Percentiles rank a stretch among this genome's conserved stretches.
These are phyloP conservation scores for Eupithecia exiguata DNA, from an alignment of 2,888 invertebrate genomes.

Conservation along the genomic window DNA sequence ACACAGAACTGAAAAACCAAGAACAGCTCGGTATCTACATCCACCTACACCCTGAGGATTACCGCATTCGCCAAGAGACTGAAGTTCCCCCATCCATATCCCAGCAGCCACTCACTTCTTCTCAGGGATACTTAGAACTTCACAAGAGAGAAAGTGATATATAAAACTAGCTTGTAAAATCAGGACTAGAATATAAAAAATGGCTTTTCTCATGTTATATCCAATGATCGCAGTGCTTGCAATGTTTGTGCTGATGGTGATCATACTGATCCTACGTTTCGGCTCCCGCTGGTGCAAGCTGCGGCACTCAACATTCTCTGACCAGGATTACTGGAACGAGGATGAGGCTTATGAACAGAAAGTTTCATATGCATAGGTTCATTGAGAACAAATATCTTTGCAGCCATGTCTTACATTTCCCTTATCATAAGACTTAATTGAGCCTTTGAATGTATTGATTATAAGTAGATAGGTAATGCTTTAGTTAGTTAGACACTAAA, in stretches of 20 bases:
- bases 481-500: background rate
- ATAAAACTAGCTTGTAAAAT: constrained; percentile 70
- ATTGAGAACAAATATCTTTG: background rate
- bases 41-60: constrained; percentile 62
- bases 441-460: background rate
- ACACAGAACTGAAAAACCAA: constrained; percentile 87
- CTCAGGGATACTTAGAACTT: constrained; percentile 85
- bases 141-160: constrained; percentile 93
- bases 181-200: constrained; percentile 72
- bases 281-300: constrained; percentile 89
- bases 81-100: constrained; percentile 68
- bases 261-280: constrained; percentile 89
- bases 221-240: constrained; percentile 90
- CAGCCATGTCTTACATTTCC: background rate
- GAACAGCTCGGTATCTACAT: constrained; percentile 63
- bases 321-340: constrained; percentile 86
- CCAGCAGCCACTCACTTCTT: constrained; percentile 72
- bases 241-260: constrained; percentile 88
- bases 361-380: constrained; percentile 81
- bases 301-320: constrained; percentile 86
- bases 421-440: background rate
- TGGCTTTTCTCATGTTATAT: constrained; percentile 90
- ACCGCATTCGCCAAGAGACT: constrained; percentile 57
- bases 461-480: background rate
- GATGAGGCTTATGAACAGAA: constrained; percentile 86